phyloP scores from a whole-genome alignment of 2,888 invertebrate species.

The Tromatobia lineatoria region DNA sequence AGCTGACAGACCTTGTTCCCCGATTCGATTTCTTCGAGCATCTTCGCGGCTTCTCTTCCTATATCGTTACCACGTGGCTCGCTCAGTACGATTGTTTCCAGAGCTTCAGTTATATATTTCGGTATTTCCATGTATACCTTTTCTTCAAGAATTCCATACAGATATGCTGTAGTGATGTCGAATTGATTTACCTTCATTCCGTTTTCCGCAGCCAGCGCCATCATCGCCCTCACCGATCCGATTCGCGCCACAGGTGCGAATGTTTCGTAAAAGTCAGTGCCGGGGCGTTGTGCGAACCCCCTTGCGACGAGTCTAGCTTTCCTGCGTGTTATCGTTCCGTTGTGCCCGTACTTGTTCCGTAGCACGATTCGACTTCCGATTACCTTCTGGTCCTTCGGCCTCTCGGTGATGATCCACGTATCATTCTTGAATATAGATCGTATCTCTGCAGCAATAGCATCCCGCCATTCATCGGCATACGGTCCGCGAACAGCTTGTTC shows the following conservation, averaged over 20 bases:
- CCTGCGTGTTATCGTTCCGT: constrained; percentile 14
- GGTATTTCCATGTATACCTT: constrained; percentile 42
- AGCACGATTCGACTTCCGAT: constrained; percentile 45
- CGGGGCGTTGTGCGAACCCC: neutral
- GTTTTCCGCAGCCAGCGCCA: constrained; percentile 41
- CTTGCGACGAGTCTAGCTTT: constrained; percentile 46
- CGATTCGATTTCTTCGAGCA: constrained; percentile 18
- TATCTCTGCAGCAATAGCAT: constrained; percentile 39
- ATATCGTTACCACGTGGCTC: constrained; percentile 30
- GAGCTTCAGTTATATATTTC: constrained; percentile 33
- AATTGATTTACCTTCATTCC: constrained; percentile 33
- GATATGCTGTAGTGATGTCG: constrained; percentile 44
- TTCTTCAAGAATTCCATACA: constrained; percentile 40
- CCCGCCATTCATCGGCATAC: constrained; percentile 36
- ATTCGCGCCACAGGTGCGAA: constrained; percentile 30
- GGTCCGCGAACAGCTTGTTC: constrained; percentile 38
- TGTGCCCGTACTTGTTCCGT: constrained; percentile 34
- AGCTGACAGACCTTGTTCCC: constrained; percentile 49
- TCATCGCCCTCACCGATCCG: constrained; percentile 33
- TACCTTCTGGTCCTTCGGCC: constrained; percentile 35
- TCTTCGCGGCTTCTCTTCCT: constrained; percentile 22
- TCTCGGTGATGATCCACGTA: constrained; percentile 50
- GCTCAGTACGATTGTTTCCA: constrained; percentile 36
- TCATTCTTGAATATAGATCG: constrained; percentile 48
- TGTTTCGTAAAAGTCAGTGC: constrained; percentile 40